Conservation (phyloP, 2,113 vertebrate species). For the Pelecanoides urinatrix region DNA sequence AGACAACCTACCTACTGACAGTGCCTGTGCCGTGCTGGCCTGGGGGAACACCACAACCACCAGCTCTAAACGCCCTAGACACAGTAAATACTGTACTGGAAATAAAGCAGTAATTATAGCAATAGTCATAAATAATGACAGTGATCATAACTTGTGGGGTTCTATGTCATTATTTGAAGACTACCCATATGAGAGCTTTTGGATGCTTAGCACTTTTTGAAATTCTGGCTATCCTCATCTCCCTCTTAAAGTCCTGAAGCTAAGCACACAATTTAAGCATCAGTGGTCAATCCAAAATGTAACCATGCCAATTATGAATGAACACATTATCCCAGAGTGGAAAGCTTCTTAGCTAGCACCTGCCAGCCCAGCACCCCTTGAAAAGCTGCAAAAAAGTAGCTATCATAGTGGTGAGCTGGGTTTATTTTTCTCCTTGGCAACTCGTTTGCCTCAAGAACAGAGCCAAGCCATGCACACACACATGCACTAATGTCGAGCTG, state of each 20-base stretch:
- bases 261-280: neutral
- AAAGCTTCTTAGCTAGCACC: neutral
- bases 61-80: neutral
- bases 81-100: neutral
- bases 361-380: neutral
- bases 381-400: neutral
- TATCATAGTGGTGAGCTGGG: neutral
- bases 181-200: neutral
- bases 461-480: neutral
- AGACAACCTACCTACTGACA: neutral
- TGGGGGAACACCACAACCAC: neutral
- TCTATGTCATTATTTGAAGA: neutral
- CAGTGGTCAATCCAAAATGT: neutral
- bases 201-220: neutral
- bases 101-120: neutral
- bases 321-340: neutral
- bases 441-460: neutral
- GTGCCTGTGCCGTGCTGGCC: neutral
- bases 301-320: neutral
- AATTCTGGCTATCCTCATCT: neutral
- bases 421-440: constrained; percentile 5
- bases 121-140: neutral
- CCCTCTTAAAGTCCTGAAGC: neutral
- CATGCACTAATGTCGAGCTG: neutral
- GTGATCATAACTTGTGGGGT: neutral